These are phyloP conservation scores for Gymnobelideus leadbeateri DNA, from an alignment of 2,113 vertebrate genomes.

Conservation along the genomic window DNA sequence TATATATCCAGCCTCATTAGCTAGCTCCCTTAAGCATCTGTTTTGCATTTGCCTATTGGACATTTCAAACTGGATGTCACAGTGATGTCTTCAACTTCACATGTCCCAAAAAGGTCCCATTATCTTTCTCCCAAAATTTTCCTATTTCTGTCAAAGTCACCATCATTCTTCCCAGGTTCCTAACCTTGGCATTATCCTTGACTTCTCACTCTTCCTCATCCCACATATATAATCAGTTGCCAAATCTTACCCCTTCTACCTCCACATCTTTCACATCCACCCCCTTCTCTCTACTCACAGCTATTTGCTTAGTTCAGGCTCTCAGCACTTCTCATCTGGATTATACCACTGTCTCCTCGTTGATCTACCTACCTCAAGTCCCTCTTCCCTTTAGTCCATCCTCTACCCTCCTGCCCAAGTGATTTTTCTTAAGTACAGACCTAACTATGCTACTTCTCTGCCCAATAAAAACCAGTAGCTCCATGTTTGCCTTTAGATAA, in stretches of 20 bases:
- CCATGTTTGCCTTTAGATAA: background rate
- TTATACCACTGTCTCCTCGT: background rate
- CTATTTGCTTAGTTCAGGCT: background rate
- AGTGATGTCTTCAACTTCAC: background rate
- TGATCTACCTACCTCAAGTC: background rate
- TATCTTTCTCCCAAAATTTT: background rate
- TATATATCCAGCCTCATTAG: background rate
- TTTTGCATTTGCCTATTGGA: background rate
- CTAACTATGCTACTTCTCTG: background rate
- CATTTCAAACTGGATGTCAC: background rate
- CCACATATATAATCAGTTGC: background rate
- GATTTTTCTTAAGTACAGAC: background rate
- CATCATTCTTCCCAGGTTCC: background rate
- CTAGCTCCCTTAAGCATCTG: background rate
- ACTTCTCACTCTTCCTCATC: background rate
- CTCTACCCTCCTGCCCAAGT: background rate
- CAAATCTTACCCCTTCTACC: slow-evolving; percentile 3
- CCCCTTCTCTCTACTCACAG: background rate
- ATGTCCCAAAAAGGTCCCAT: background rate
- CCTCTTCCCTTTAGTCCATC: too few relatives aligned
- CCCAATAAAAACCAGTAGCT: background rate
- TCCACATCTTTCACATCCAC: background rate
- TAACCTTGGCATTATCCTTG: slow-evolving; percentile 1
- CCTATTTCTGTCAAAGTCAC: background rate
- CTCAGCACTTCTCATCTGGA: background rate